A percentile compares a stretch with the other conserved stretches of the same genome.
Evolutionary conservation across 2,113 vertebrate genomes (phyloP).

Genomic region (Microtus montanus): DNA sequence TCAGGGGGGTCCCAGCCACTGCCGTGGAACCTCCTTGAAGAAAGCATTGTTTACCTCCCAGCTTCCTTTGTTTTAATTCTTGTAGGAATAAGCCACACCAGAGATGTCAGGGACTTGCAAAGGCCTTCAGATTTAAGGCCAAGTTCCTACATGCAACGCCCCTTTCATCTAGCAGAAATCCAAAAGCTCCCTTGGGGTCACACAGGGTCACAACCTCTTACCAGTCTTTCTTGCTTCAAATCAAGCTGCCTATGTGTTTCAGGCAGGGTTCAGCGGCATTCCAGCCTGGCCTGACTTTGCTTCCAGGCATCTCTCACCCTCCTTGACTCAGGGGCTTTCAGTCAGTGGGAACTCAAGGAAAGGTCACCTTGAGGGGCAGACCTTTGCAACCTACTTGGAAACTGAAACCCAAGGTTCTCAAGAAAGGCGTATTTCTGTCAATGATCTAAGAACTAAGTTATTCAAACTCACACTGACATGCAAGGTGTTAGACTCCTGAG

Average conservation of each 20-base stretch:
- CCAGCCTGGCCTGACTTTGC: background rate
- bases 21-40: background rate
- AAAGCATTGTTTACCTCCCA: constrained; percentile 19
- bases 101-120: constrained; percentile 51
- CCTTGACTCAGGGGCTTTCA: background rate
- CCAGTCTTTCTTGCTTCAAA: constrained; percentile 18
- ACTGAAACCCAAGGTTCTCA: background rate
- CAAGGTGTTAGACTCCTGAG: background rate
- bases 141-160: constrained; percentile 34
- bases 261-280: background rate
- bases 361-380: background rate
- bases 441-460: background rate
- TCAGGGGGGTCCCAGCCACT: accelerated
- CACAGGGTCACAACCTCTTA: background rate
- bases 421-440: background rate
- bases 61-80: constrained; percentile 73
- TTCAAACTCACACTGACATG: background rate
- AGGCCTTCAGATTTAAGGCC: constrained; percentile 70
- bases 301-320: background rate
- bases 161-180: constrained; percentile 60
- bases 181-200: constrained; percentile 5
- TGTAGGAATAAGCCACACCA: constrained; percentile 51
- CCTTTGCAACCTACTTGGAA: background rate
- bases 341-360: background rate
- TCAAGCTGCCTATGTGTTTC: background rate